These are phyloP conservation scores for Caenorhabditis drosophilae DNA, from an alignment of 2,888 invertebrate genomes.

Conservation along the genomic window DNA sequence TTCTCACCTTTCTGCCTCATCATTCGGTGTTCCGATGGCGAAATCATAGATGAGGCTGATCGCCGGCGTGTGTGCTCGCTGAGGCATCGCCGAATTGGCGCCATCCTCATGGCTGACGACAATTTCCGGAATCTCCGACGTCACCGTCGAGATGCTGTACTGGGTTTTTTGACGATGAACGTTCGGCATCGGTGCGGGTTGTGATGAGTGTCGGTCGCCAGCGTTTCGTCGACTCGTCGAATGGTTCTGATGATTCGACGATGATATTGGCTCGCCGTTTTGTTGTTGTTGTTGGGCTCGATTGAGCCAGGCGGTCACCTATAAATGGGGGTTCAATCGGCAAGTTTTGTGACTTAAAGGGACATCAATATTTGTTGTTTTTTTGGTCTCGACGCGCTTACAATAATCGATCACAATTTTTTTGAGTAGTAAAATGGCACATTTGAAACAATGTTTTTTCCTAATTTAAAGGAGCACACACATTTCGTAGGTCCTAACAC, in stretches of 20 bases:
- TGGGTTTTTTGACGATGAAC: conserved; percentile 33
- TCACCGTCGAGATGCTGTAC: conserved; percentile 51
- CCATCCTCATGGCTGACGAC: conserved; percentile 60
- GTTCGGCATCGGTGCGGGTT: too few species aligned
- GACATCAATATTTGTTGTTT: background rate
- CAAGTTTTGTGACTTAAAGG: conserved; percentile 3
- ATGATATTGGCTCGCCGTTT: background rate
- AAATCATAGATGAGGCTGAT: conserved; percentile 64
- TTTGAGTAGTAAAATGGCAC: background rate
- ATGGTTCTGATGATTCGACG: background rate
- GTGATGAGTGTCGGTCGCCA: too few species aligned
- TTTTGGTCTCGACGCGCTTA: too few species aligned
- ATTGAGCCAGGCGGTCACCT: conserved; percentile 65
- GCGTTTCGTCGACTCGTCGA: conserved; percentile 1
- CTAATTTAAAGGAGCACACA: too few species aligned
- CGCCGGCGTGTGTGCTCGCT: conserved; percentile 58
- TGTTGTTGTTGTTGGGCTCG: conserved; percentile 15
- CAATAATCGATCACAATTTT: too few species aligned
- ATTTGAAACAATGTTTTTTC: too few species aligned
- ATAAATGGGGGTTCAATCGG: too few species aligned
- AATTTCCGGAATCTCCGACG: conserved; percentile 64
- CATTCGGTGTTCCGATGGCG: conserved; percentile 38
- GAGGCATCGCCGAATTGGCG: conserved; percentile 12
- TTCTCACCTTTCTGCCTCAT: conserved; percentile 27
- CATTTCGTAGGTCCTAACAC: too few species aligned